Evolutionary conservation across 2,888 invertebrate species (phyloP).

Genomic region (Tachystola acroxantha): DNA sequence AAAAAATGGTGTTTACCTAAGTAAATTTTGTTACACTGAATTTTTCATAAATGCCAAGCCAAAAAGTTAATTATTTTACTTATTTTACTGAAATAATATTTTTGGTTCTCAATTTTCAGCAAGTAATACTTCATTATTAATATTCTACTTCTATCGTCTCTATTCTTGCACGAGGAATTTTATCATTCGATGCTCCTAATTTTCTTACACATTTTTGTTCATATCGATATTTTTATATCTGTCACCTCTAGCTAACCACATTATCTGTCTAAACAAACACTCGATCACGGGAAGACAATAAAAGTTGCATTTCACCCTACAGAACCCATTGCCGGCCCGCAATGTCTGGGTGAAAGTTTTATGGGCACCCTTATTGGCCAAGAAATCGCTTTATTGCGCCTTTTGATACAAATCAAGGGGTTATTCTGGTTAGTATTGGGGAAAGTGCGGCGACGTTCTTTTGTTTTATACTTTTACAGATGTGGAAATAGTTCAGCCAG

Average conservation of each 20-base stretch:
- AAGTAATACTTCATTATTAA: too few species aligned
- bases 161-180: too few species aligned
- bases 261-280: constrained; percentile 34
- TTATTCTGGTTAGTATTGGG: constrained; percentile 15
- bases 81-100: too few species aligned
- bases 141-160: too few species aligned
- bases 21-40: too few species aligned
- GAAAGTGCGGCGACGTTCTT: background rate
- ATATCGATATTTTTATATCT: constrained; percentile 3
- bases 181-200: too few species aligned
- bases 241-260: constrained; percentile 16
- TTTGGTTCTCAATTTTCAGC: too few species aligned
- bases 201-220: too few species aligned
- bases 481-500: too few species aligned
- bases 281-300: constrained; percentile 40
- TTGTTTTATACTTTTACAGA: background rate
- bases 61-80: too few species aligned
- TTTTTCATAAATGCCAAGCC: too few species aligned
- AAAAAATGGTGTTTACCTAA: too few species aligned
- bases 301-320: constrained; percentile 35
- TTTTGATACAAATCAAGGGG: constrained; percentile 28
- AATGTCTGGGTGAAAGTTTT: constrained; percentile 35
- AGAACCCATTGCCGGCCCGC: constrained; percentile 20
- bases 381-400: constrained; percentile 38
- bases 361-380: constrained; percentile 37